Conservation (phyloP, 2,888 invertebrate genomes). For the Lasioglossum leucozonium region DNA sequence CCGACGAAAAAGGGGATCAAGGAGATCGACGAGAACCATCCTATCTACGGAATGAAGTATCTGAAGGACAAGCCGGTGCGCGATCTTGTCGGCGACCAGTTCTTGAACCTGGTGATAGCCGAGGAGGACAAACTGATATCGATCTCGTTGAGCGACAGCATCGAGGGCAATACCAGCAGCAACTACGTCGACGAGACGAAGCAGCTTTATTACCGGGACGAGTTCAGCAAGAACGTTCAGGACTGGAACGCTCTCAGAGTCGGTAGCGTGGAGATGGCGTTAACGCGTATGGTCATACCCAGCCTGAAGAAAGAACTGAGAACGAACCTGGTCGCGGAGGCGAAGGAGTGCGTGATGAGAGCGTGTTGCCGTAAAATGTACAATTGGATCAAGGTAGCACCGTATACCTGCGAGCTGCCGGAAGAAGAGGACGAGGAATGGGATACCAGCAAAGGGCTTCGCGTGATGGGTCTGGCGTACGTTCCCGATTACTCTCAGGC, state of each 20-base stretch:
- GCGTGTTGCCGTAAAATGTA: conserved; percentile 95
- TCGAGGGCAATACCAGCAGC: conserved; percentile 91
- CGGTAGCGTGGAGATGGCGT: conserved; percentile 94
- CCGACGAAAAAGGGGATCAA: conserved; percentile 97
- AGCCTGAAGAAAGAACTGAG: conserved; percentile 94
- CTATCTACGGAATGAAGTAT: conserved; percentile 95
- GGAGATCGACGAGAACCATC: conserved; percentile 98
- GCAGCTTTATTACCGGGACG: conserved; percentile 94
- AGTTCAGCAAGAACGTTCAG: conserved; percentile 96
- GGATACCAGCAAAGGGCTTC: conserved; percentile 93
- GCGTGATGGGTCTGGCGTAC: conserved; percentile 95
- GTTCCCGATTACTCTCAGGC: conserved; percentile 93
- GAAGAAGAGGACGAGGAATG: conserved; percentile 97
- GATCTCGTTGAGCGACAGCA: conserved; percentile 89
- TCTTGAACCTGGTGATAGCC: conserved; percentile 92
- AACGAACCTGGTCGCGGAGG: conserved; percentile 92
- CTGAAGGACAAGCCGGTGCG: conserved; percentile 96
- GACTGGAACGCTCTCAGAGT: conserved; percentile 97
- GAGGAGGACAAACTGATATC: conserved; percentile 93
- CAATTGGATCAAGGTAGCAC: conserved; percentile 95
- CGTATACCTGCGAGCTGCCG: conserved; percentile 90
- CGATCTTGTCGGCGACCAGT: conserved; percentile 95
- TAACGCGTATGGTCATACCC: conserved; percentile 95
- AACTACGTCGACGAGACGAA: conserved; percentile 96
- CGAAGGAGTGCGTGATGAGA: conserved; percentile 93